Base-by-base conservation (phyloP, 2,797 vertebrate genomes). In the Potorous gilbertii region DNA sequence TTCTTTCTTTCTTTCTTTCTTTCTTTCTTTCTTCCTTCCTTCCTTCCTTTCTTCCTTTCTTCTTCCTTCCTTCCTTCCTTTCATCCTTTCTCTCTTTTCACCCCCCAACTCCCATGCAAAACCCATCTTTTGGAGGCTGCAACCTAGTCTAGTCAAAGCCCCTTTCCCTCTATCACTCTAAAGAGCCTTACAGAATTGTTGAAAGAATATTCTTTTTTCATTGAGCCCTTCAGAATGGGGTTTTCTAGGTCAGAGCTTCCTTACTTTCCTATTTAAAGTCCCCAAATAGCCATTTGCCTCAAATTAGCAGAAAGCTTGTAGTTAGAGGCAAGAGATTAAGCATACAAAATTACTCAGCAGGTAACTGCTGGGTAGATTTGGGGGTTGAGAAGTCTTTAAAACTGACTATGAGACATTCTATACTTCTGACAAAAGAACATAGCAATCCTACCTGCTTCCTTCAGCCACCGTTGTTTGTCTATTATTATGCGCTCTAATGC, bases 361-460 rank as follows among this genome's bases (percentile, higher is more conserved):
- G 99, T 98, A 98, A 99, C 97, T 93, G 98, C 98, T 97, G 98
- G 98, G 98, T 98, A 98, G 98, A 98, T 98, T 98, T 98, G 98
- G 98, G 99, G 98, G 99, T 99, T 99, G 99, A 99, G 99, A 99
- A 99, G 99, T 99, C 99, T 99, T 99, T 99, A 99, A 99, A 99
- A 99, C 98, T 99, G 99, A 99, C 99, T 99, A 99, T 98, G 98
- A 99, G 99, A 99, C 99, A 99, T 99, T 99, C 99, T 99, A 99
- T 99, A 99, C 99, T 99, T 99, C 98, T 98, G 99, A 99, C 99
- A 99, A 99, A 99, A 99, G 99, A 98, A 98, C 99, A 97, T 98
- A 99, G 99, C 99, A 99, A 99, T 99, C 99, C 99, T 99, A 99
- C 99, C 99, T 99, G 99, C 99, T 99, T 99, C 99, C 99, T 99